phyloP scores from a whole-genome alignment of 2,797 vertebrate genomes.

The Pangasius sanitwongsei region DNA sequence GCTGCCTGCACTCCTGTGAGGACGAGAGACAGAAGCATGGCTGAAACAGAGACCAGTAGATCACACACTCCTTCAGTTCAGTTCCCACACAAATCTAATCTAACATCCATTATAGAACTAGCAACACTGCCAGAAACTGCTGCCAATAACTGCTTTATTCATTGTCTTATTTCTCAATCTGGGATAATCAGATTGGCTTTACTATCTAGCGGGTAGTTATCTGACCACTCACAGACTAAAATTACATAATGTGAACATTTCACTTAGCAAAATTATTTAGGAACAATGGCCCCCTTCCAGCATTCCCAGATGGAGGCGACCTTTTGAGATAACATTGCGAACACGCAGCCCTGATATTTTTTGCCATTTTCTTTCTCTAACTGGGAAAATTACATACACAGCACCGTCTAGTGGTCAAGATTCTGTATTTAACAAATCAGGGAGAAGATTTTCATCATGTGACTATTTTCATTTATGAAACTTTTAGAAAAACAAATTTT shows the following conservation, averaged over 20 bases:
- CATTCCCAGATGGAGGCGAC: not conserved
- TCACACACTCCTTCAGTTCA: not conserved
- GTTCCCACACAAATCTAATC: not conserved
- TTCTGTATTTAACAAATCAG: not conserved
- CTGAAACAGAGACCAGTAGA: not conserved
- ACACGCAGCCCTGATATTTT: not conserved
- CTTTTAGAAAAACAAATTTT: not conserved
- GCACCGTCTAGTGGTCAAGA: not conserved
- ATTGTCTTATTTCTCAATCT: not conserved
- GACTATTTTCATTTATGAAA: not conserved
- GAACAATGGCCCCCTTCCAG: not conserved
- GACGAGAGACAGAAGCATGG: not conserved
- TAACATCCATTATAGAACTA: not conserved
- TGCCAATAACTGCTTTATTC: not conserved
- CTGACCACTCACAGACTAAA: not conserved
- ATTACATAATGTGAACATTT: not conserved
- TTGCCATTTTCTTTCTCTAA: not conserved
- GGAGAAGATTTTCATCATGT: not conserved
- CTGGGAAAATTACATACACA: not conserved
- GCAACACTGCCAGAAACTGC: not conserved
- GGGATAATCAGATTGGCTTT: not conserved
- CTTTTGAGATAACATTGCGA: no score
- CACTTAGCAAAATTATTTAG: not conserved
- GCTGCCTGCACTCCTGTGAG: slow-evolving; percentile 75
- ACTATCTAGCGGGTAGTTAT: not conserved